A percentile compares a stretch with the other conserved stretches of the same genome.
phyloP scores from a whole-genome alignment of 2,797 vertebrate species.

The Alexandromys oeconomus region DNA sequence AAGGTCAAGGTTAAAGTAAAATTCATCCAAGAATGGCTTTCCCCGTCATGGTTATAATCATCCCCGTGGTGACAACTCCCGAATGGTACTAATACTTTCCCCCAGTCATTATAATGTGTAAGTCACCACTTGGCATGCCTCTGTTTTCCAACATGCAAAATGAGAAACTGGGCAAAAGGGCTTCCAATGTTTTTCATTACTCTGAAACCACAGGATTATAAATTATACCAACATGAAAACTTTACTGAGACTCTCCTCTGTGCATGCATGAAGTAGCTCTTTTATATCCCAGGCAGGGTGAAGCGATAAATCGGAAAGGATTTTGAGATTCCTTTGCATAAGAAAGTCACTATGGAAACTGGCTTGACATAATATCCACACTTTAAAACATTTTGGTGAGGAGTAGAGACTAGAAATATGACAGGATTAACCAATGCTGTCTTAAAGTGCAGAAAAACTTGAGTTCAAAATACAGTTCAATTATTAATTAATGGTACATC shows the following conservation, averaged over 20 bases:
- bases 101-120: neutral
- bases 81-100: neutral
- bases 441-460: constrained; percentile 23
- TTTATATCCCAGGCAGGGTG: neutral
- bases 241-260: constrained; percentile 11
- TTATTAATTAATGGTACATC: neutral
- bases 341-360: constrained; percentile 50
- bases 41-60: neutral
- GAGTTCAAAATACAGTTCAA: neutral
- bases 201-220: constrained; percentile 21
- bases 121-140: neutral
- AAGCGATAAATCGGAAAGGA: constrained; percentile 2
- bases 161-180: neutral
- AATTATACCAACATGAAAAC: neutral
- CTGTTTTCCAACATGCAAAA: constrained; percentile 23
- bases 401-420: neutral
- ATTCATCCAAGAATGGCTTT: neutral
- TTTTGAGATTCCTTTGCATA: constrained; percentile 15
- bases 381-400: constrained; percentile 17
- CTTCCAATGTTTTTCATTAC: constrained; percentile 9
- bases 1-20: neutral
- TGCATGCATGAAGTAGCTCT: neutral
- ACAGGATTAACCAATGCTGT: neutral
- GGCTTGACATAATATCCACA: neutral
- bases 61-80: neutral